Conservation (phyloP, 2,113 vertebrate species). For the Apus apus region DNA sequence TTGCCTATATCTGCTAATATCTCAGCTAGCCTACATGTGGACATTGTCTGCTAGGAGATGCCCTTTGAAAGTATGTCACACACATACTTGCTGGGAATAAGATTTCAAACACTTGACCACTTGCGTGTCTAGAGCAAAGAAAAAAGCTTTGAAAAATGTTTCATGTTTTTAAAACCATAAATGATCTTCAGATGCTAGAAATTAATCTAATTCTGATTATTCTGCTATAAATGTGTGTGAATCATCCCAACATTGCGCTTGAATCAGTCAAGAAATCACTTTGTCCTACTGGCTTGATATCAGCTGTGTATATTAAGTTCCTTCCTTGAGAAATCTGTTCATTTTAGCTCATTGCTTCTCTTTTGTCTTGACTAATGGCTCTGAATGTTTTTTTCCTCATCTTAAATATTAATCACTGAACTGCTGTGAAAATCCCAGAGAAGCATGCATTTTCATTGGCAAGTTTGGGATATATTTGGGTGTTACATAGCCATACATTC, state of each 20-base stretch:
- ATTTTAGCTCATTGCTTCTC: background rate
- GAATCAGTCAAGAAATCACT: background rate
- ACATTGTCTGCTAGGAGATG: conserved; percentile 10
- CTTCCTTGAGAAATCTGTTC: background rate
- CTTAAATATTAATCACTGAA: background rate
- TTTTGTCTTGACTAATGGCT: background rate
- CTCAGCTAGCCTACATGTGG: background rate
- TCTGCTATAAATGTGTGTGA: background rate
- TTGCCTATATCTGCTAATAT: conserved; percentile 15
- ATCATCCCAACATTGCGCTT: background rate
- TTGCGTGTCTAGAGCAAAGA: background rate
- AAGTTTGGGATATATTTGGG: background rate
- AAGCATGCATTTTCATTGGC: background rate
- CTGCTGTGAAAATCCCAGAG: background rate
- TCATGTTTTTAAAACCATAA: background rate
- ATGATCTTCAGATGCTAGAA: background rate
- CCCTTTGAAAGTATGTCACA: background rate
- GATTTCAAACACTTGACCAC: background rate
- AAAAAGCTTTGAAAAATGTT: background rate
- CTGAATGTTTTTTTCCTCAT: background rate
- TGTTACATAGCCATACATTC: background rate
- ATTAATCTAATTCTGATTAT: background rate
- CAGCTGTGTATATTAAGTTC: background rate
- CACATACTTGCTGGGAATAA: conserved; percentile 18
- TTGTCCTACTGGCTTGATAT: background rate